These are phyloP conservation scores for Coreoperca whiteheadi DNA, from an alignment of 2,113 vertebrate species.

Conservation along the genomic window DNA sequence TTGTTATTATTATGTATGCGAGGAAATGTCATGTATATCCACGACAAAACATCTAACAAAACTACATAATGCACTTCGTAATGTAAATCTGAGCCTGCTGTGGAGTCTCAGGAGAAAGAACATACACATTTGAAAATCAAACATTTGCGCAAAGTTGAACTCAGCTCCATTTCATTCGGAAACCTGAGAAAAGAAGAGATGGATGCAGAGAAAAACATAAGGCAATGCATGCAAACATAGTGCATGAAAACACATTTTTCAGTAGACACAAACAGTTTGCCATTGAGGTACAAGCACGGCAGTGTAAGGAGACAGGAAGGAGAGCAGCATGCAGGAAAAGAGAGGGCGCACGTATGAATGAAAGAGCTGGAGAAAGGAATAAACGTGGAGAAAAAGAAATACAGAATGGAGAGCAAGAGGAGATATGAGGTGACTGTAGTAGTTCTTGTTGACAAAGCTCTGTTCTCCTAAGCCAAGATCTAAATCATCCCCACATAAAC, in stretches of 20 bases:
- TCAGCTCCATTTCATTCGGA: neutral
- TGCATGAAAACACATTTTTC: neutral
- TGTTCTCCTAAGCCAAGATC: constrained; percentile 56
- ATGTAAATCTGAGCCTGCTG: neutral
- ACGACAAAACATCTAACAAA: neutral
- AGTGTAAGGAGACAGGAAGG: neutral
- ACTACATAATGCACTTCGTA: neutral
- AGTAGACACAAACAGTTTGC: neutral
- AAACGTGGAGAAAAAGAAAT: constrained; percentile 1
- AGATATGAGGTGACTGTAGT: constrained; percentile 44
- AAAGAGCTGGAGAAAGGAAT: constrained; percentile 11
- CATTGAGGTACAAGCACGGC: neutral
- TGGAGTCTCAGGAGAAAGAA: neutral
- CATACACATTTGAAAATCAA: neutral
- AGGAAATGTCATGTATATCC: neutral
- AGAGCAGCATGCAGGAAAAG: neutral
- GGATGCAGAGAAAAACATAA: neutral
- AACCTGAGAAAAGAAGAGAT: neutral
- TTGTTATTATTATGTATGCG: neutral
- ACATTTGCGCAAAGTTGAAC: neutral
- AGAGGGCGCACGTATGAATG: neutral
- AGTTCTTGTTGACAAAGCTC: constrained; percentile 67
- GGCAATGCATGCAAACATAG: neutral
- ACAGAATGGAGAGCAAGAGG: constrained; percentile 29
- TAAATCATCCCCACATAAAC: constrained; percentile 59